phyloP scores from a whole-genome alignment of 1,140 invertebrate species.

The Magallana gigas region DNA sequence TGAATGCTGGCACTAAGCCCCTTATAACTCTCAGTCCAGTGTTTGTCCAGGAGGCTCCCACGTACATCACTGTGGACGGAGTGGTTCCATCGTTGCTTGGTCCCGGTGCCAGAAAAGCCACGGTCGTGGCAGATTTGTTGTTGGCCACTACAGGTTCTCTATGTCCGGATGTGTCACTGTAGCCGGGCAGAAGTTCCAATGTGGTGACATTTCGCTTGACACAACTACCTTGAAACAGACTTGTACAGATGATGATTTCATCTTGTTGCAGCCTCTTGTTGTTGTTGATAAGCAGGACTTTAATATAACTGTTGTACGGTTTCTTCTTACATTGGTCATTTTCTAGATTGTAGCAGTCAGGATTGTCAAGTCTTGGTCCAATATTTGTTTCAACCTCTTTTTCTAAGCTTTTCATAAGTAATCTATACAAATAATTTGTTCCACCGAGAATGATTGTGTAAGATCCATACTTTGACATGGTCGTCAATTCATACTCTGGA shows the following conservation, averaged over 20 bases:
- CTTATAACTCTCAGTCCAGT: slow-evolving; percentile 90
- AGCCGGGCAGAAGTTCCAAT: slow-evolving; percentile 85
- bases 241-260: slow-evolving; percentile 95
- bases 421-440: slow-evolving; percentile 95
- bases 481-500: slow-evolving; percentile 81
- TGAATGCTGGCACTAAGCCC: slow-evolving; percentile 96
- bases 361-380: slow-evolving; percentile 93
- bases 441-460: slow-evolving; percentile 88
- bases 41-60: slow-evolving; percentile 96
- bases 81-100: slow-evolving; percentile 87
- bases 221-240: slow-evolving; percentile 92
- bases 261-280: slow-evolving; percentile 83
- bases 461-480: slow-evolving; percentile 94
- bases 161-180: slow-evolving; percentile 86
- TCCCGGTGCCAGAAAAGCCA: slow-evolving; percentile 97
- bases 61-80: slow-evolving; percentile 93
- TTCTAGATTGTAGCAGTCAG: slow-evolving; percentile 83
- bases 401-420: slow-evolving; percentile 88
- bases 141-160: slow-evolving; percentile 95
- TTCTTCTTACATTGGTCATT: slow-evolving; percentile 72
- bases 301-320: slow-evolving; percentile 95
- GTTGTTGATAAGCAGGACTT: slow-evolving; percentile 96
- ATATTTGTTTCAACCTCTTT: slow-evolving; percentile 89
- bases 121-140: slow-evolving; percentile 95
- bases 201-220: slow-evolving; percentile 92